A percentile compares a stretch with the other conserved stretches of the same genome.
phyloP scores from a whole-genome alignment of 1,140 invertebrate genomes.

The Trichoplusia ni region DNA sequence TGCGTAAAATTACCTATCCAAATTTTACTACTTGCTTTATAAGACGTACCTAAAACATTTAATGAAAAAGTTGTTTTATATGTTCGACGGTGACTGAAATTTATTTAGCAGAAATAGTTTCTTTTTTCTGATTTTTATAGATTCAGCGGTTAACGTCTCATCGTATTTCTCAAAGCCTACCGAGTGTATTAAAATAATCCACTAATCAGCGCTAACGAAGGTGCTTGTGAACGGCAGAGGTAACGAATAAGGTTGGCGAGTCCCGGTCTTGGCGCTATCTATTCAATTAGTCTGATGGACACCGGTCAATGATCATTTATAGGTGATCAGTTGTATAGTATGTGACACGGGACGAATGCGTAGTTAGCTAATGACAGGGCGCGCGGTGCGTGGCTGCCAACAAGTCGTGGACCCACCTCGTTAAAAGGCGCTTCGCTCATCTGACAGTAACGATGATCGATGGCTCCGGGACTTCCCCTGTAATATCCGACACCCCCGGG shows the following conservation, averaged over 20 bases:
- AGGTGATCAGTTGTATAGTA: constrained; percentile 11
- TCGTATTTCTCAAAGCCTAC: neutral
- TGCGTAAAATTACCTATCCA: too few species aligned
- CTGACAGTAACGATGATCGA: constrained; percentile 65
- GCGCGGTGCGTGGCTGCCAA: constrained; percentile 16
- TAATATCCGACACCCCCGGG: constrained; percentile 53
- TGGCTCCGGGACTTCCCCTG: constrained; percentile 56
- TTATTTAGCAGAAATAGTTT: too few species aligned
- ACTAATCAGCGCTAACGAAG: constrained; percentile 6
- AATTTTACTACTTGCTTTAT: too few species aligned
- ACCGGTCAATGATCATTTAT: constrained; percentile 20
- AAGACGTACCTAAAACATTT: too few species aligned
- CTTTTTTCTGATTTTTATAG: too few species aligned
- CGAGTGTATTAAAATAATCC: neutral
- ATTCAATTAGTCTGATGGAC: constrained; percentile 24
- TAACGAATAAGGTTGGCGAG: constrained; percentile 11
- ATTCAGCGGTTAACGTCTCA: too few species aligned
- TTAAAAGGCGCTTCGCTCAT: constrained; percentile 58
- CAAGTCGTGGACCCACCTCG: constrained; percentile 48
- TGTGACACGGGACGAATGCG: neutral
- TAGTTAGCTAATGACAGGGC: constrained; percentile 17
- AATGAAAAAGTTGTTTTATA: too few species aligned
- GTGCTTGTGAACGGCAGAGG: constrained; percentile 2
- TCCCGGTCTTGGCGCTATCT: constrained; percentile 7
- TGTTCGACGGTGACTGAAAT: too few species aligned